Evolutionary conservation across 1,140 invertebrate species (phyloP).

Genomic region (Drosophila pseudoananassae): DNA sequence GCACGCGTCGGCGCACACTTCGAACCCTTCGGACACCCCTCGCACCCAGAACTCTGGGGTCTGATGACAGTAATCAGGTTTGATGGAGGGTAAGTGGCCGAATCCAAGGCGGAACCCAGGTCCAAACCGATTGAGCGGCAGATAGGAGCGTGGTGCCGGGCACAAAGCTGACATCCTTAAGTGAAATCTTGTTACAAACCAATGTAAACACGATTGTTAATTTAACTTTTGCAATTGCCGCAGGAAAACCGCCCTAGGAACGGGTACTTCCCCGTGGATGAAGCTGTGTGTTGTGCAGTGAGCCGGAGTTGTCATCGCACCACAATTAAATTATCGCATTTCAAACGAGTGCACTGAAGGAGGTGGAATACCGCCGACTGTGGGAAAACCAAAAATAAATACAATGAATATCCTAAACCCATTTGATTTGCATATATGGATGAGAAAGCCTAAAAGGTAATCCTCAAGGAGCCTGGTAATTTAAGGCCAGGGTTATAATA

Average conservation of each 20-base stretch:
- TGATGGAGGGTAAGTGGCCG: slow-evolving; percentile 67
- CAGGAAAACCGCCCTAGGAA: slow-evolving; percentile 30
- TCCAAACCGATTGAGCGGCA: slow-evolving; percentile 23
- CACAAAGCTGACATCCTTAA: slow-evolving; percentile 81
- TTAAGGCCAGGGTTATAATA: slow-evolving; percentile 7
- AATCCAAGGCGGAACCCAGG: slow-evolving; percentile 4
- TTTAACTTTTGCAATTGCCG: slow-evolving; percentile 76
- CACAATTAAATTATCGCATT: slow-evolving; percentile 83
- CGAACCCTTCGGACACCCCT: slow-evolving; percentile 25
- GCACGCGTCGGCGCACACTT: slow-evolving; percentile 76
- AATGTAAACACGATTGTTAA: slow-evolving; percentile 84
- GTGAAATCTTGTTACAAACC: slow-evolving; percentile 84
- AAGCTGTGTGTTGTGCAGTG: slow-evolving; percentile 19
- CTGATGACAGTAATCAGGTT: slow-evolving; percentile 82
- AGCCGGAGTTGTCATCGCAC: slow-evolving; percentile 67
- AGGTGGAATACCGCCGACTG: slow-evolving; percentile 53
- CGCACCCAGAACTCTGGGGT: slow-evolving; percentile 12
- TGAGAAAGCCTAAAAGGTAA: slow-evolving; percentile 7
- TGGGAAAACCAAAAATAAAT: slow-evolving; percentile 67
- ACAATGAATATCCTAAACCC: slow-evolving; percentile 37
- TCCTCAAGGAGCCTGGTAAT: slow-evolving; percentile 39
- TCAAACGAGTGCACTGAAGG: slow-evolving; percentile 61
- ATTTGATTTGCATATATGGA: slow-evolving; percentile 69
- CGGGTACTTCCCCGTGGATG: slow-evolving; percentile 12
- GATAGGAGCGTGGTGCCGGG: slow-evolving; percentile 24